Conservation (phyloP, 2,888 invertebrate genomes). For the Orthosia cruda region DNA sequence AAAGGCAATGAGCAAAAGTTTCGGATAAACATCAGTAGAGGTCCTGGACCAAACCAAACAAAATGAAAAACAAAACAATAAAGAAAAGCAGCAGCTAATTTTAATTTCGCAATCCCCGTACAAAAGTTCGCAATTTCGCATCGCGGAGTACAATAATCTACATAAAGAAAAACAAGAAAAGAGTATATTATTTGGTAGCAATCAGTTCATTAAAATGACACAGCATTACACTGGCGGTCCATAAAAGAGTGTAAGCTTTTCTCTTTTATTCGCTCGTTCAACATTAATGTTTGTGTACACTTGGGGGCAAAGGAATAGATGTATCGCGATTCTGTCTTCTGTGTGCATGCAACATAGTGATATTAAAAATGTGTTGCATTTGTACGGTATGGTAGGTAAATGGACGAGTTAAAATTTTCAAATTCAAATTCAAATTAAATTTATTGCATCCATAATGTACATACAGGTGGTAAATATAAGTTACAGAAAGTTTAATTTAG, state of each 20-base stretch:
- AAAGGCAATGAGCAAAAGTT: background rate
- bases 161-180: slow-evolving; percentile 13
- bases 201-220: slow-evolving; percentile 70
- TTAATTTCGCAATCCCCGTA: slow-evolving; percentile 9
- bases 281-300: slow-evolving; percentile 55
- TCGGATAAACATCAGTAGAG: no score
- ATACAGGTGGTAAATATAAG: no score
- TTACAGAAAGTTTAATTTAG: no score
- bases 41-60: no score
- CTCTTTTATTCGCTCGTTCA: slow-evolving; percentile 60
- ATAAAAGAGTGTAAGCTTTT: slow-evolving; percentile 61
- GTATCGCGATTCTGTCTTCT: slow-evolving; percentile 13
- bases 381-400: slow-evolving; percentile 1
- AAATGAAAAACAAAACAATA: slow-evolving; percentile 1
- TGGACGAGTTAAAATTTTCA: background rate
- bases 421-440: no score
- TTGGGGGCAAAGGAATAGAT: slow-evolving; percentile 28
- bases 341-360: slow-evolving; percentile 7
- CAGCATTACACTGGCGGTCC: slow-evolving; percentile 60
- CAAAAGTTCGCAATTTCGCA: slow-evolving; percentile 22
- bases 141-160: slow-evolving; percentile 24
- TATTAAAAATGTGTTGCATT: slow-evolving; percentile 6
- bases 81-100: slow-evolving; percentile 12
- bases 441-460: no score
- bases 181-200: slow-evolving; percentile 43